Evolutionary conservation across 2,888 invertebrate species (phyloP), one percentile per base, ranked within the genome.

Genomic region (Synergus laeviventris): DNA sequence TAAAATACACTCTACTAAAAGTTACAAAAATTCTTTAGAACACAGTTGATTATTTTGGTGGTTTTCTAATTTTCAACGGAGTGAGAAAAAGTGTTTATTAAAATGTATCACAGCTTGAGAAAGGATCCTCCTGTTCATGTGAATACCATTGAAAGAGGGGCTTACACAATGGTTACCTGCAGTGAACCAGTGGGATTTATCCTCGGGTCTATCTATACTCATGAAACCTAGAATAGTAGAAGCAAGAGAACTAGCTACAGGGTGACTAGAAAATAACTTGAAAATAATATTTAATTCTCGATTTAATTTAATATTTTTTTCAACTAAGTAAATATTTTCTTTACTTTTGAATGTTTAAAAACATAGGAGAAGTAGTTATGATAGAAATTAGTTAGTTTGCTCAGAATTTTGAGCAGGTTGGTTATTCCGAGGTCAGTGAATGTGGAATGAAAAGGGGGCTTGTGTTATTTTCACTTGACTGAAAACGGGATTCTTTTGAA

Each of bases 381-480:
- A n/a, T n/a, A n/a, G 16, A n/a, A 45, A n/a, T n/a, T 1, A 16
- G 7, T 45, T 45, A 16, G 16, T 45, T 45, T 45, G n/a, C n/a
- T 45, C n/a, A 16, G 16, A 45, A 45, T 2, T 45, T 56, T 56
- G 54, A 18, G 18, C 54, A 56, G 54, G 54, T 56, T 18, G 54
- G 11, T 56, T 56, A 56, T 21, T 56, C 5, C 18, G 11, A n/a
- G 7, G 8, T 2, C 9, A 54, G 54, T n/a, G 9, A 54, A 56
- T 1, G 18, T 18, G 8, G 9, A 56, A 56, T 56, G 21, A 11
- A 56, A 56, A 11, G 21, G 11, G n/a, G 18, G 8, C 54, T n/a
- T n/a, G n/a, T n/a, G n/a, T 56, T n/a, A 56, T 56, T 56, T 56
- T 18, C 54, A 56, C 54, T 16, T 56, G 21, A 56, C 54, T 56